Conservation (phyloP, 2,797 vertebrate genomes). For the Malacoctenus gilli region DNA sequence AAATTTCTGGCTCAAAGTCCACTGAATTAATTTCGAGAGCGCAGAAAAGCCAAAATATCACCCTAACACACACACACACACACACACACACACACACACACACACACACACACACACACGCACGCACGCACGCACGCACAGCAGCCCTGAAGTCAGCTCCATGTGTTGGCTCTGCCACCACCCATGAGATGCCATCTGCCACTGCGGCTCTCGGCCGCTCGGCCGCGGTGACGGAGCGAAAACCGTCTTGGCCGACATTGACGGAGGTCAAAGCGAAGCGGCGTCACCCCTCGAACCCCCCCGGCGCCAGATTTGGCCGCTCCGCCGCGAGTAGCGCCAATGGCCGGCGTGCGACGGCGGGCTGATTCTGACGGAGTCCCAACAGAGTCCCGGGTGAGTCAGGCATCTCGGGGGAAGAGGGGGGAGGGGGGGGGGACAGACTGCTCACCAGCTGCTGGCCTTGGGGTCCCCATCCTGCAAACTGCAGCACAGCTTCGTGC, state of each 20-base stretch:
- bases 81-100: too few relatives aligned
- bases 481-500: conserved; percentile 89
- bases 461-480: conserved; percentile 94
- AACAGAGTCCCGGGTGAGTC: conserved; percentile 12
- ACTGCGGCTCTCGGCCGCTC: conserved; percentile 35
- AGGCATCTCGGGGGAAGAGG: conserved; percentile 28
- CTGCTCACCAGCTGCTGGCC: conserved; percentile 95
- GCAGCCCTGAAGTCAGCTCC: conserved; percentile 2
- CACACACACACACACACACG: too few relatives aligned
- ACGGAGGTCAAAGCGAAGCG: conserved; percentile 45
- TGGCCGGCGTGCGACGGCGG: conserved; percentile 4
- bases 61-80: too few relatives aligned
- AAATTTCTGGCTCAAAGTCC: too few relatives aligned
- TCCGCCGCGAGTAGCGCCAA: conserved; percentile 24
- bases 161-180: conserved; percentile 36
- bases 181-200: conserved; percentile 73
- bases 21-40: too few relatives aligned
- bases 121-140: conserved; percentile 13
- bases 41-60: too few relatives aligned
- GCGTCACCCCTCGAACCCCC: conserved; percentile 4
- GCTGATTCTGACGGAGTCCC: conserved; percentile 21
- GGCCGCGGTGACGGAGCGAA: conserved; percentile 28
- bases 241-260: conserved; percentile 14
- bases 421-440: conserved; percentile 6
- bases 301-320: conserved; percentile 15